Base-by-base conservation (phyloP, 2,888 invertebrate genomes). In the Cyrtodaria siliqua region DNA sequence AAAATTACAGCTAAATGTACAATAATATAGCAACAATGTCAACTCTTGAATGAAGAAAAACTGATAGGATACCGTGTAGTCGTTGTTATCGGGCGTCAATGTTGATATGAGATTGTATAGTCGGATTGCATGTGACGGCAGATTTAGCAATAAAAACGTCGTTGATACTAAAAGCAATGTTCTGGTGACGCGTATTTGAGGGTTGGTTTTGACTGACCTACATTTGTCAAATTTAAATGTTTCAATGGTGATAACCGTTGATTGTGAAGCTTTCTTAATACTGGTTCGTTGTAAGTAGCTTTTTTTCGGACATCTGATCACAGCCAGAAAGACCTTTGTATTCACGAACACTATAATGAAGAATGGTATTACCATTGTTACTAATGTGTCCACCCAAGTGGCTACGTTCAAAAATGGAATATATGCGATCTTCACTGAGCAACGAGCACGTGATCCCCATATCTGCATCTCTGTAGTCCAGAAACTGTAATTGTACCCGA, bases 71-170 rank as follows among this genome's bases (percentile, higher is more conserved):
- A 82, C 49, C 1, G 52, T 55, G 2, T 70, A 42, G 2, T 53
- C 23, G 0, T 50, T 38, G 18, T 50, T 24, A 24, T 29, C 18
- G 23, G 53, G 55, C 4, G 60, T 53, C 9, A 66, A 47, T 3
- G 77, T 50, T 12, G 61, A 42, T 16, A 89, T 81, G 4, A 88
- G 71, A 33, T 76, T 82, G 53, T 84, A 80, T 8, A 89, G 66
- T 23, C 88, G 74, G 24, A 89, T 75, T 8, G 83, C 81, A 69
- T 91, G 89, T 18, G 87, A 88, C 1, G 90, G 90, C n/a, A 91
- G 72, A 60, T 87, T 89, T 6, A 91, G 76, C 44, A 89, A 75
- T 4, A 91, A 75, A 61, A 90, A 88, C 2, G 86, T 84, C 12
- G 85, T 84, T 42, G 90, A 90, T 1, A 90, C 85, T 0, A 87